A percentile compares a stretch with the other conserved stretches of the same genome.
These are phyloP conservation scores for Orientallactaga bullata DNA, from an alignment of 2,113 vertebrate genomes.

Conservation along the genomic window DNA sequence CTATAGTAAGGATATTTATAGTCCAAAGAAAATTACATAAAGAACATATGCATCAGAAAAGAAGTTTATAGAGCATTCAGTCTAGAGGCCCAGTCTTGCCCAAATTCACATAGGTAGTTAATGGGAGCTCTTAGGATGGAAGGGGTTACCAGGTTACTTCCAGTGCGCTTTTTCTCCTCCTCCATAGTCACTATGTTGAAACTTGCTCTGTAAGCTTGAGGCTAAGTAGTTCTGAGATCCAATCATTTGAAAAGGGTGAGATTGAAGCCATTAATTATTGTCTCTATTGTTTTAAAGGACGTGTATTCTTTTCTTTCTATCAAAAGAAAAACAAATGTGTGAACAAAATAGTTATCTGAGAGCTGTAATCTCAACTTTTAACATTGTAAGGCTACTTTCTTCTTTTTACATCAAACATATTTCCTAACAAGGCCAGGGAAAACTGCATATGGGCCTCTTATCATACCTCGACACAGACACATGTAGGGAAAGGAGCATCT, in stretches of 20 bases:
- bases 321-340: slow-evolving; percentile 26
- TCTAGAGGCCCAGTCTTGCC: neutral
- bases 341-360: slow-evolving; percentile 11
- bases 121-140: neutral
- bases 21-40: neutral
- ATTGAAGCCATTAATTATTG: neutral
- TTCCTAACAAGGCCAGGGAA: neutral
- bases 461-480: neutral
- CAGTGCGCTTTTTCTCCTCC: neutral
- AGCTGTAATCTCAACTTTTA: slow-evolving; percentile 31
- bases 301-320: neutral
- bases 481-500: neutral
- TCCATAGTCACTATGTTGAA: neutral
- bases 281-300: slow-evolving; percentile 25
- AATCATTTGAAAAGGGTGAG: neutral
- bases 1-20: neutral
- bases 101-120: neutral
- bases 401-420: slow-evolving; percentile 2
- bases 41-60: slow-evolving; percentile 15
- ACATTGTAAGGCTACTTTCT: neutral
- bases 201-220: neutral
- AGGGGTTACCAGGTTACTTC: neutral
- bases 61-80: neutral
- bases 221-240: neutral
- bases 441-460: neutral